Base-by-base conservation (phyloP, 2,797 vertebrate species). In the Coracias cyanogaster region DNA sequence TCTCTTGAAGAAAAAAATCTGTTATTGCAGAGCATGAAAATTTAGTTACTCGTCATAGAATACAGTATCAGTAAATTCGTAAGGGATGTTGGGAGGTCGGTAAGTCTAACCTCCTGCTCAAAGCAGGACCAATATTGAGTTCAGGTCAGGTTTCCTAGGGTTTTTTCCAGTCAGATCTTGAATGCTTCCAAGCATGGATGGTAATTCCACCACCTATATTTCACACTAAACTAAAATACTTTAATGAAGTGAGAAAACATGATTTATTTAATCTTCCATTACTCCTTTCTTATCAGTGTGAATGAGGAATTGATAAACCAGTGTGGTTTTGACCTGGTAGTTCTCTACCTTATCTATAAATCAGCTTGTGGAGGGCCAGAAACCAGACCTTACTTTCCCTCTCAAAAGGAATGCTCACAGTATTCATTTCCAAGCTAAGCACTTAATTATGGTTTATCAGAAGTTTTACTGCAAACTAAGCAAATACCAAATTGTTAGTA, bases 391-490 rank as follows among this genome's bases (percentile, higher is more conserved):
- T 33, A 60, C 33, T 64, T 61, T 66, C 33, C 37, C 39, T 72
- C 49, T 86, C 35, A 31, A 39, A 21, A 60, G 26, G 58, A 82
- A 83, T 65, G 17, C 21, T 83, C 7, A 3, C 46, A 85, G 65
- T 31, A 71, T 61, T 93, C 17, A 69, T 85, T 88, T 91, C 76
- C 81, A 81, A 93, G 65, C 29, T 83, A 71, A 81, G 57, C 49
- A 93, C 57, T 74, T 83, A 67, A 74, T 93, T 88, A 85, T 28
- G 29, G 26, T 91, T 96, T 88, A 89, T 91, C 85, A 82, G 39
- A 43, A 84, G 41, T 57, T 96, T 71, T 89, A 91, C 37, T 83
- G 69, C 57, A 82, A 89, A 87, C 79, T 61, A 83, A 95, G 71
- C 31, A 89, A 93, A 87, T 65, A 71, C 12, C 28, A 82, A 54